phyloP scores from a whole-genome alignment of 2,113 vertebrate genomes.

The Aplodontia rufa region DNA sequence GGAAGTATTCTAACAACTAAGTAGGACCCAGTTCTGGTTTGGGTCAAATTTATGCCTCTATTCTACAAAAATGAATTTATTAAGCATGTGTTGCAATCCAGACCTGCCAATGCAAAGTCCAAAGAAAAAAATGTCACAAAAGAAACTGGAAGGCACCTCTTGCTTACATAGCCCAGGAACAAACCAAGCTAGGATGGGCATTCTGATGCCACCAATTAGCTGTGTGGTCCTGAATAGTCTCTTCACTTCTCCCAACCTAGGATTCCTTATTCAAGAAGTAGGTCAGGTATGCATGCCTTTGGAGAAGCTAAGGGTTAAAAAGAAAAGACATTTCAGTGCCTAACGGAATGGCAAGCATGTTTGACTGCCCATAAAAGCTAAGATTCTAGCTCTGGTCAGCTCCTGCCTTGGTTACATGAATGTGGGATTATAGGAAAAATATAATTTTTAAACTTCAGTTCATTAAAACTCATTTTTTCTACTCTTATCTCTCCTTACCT shows the following conservation, averaged over 20 bases:
- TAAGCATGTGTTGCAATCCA: not conserved
- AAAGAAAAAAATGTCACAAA: not conserved
- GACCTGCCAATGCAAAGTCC: not conserved
- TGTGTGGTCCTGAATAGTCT: not conserved
- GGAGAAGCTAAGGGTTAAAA: not conserved
- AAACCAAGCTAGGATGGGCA: not conserved
- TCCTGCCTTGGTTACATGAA: not conserved
- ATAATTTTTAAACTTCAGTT: not conserved
- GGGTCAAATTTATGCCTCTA: not conserved
- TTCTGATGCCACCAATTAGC: not conserved
- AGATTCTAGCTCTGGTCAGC: not conserved
- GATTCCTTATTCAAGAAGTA: not conserved
- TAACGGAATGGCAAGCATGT: not conserved
- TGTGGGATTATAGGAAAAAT: not conserved
- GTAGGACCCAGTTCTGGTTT: not conserved
- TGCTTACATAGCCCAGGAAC: not conserved
- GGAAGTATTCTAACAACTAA: not conserved
- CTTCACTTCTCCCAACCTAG: not conserved
- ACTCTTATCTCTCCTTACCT: not conserved
- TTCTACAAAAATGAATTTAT: not conserved
- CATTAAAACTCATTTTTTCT: not conserved
- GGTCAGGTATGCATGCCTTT: not conserved
- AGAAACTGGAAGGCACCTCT: not conserved
- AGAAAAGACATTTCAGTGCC: not conserved
- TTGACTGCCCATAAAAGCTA: not conserved